Evolutionary conservation across 53 echinoderm and acorn worm genomes (phyloP).

Genomic region (Zoroaster sp.): DNA sequence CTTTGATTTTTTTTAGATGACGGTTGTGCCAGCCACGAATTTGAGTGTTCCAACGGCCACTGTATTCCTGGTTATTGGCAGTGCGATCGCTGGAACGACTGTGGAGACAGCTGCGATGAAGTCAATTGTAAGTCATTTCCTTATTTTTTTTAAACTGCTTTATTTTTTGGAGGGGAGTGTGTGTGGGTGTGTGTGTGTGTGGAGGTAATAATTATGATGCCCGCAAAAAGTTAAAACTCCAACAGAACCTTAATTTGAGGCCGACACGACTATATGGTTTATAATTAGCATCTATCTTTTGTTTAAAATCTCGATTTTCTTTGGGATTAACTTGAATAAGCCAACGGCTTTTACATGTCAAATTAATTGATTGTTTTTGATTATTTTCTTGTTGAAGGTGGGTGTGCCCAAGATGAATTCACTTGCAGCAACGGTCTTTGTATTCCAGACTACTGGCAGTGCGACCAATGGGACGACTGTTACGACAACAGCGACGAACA

Average conservation of each 20-base stretch:
- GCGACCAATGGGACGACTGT: conserved; percentile 12
- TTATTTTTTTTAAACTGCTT: background rate
- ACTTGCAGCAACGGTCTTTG: background rate
- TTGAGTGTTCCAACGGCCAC: background rate
- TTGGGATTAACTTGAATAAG: no score
- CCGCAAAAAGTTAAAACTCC: no score
- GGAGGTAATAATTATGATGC: no score
- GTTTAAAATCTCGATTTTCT: no score
- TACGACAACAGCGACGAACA: conserved; percentile 17
- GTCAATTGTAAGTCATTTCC: background rate
- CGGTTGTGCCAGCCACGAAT: background rate
- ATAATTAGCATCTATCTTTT: no score
- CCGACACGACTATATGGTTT: no score
- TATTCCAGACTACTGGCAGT: conserved; percentile 22
- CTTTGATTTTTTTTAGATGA: background rate
- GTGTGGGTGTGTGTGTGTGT: no score
- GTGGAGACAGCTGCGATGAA: conserved; percentile 11
- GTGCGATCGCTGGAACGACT: conserved; percentile 1
- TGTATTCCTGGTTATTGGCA: conserved; percentile 22
- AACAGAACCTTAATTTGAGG: no score
- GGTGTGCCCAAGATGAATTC: conserved; percentile 4
- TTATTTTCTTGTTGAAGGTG: background rate
- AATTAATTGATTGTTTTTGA: no score
- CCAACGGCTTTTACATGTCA: no score
- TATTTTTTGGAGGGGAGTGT: no score